Evolutionary conservation across 2,888 invertebrate species (phyloP).

Genomic region (Ophion slaviceki): DNA sequence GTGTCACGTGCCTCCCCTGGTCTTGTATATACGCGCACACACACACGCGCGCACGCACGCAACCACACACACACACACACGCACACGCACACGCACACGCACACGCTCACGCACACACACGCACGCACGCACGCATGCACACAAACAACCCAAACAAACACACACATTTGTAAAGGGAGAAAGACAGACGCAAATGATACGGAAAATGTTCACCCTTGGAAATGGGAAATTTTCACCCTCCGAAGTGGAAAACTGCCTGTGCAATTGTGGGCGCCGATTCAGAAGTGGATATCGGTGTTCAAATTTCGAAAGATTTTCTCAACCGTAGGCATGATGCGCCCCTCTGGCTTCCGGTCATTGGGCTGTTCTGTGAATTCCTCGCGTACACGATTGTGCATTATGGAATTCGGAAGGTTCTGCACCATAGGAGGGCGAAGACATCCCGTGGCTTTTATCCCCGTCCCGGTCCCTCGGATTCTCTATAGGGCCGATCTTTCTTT

Average conservation of each 20-base stretch:
- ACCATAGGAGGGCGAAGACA: slow-evolving; percentile 41
- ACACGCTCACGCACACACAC: no score
- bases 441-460: slow-evolving; percentile 44
- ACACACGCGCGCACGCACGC: background rate
- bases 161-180: background rate
- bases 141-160: background rate
- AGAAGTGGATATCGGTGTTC: slow-evolving; percentile 10
- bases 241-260: slow-evolving; percentile 49
- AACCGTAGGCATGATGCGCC: slow-evolving; percentile 7
- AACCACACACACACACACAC: background rate
- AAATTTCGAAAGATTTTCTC: slow-evolving; percentile 5
- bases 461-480: background rate
- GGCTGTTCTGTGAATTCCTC: slow-evolving; percentile 38
- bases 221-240: slow-evolving; percentile 55
- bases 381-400: slow-evolving; percentile 50
- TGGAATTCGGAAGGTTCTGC: slow-evolving; percentile 54
- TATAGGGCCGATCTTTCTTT: slow-evolving; percentile 33
- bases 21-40: no score
- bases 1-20: slow-evolving; percentile 11
- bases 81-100: no score
- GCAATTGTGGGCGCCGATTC: slow-evolving; percentile 51
- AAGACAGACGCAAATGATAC: slow-evolving; percentile 25
- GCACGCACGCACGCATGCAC: background rate
- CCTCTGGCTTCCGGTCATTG: background rate
- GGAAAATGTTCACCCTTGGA: slow-evolving; percentile 52